Base-by-base conservation (phyloP, 2,113 vertebrate genomes). In the Scatophagus argus region DNA sequence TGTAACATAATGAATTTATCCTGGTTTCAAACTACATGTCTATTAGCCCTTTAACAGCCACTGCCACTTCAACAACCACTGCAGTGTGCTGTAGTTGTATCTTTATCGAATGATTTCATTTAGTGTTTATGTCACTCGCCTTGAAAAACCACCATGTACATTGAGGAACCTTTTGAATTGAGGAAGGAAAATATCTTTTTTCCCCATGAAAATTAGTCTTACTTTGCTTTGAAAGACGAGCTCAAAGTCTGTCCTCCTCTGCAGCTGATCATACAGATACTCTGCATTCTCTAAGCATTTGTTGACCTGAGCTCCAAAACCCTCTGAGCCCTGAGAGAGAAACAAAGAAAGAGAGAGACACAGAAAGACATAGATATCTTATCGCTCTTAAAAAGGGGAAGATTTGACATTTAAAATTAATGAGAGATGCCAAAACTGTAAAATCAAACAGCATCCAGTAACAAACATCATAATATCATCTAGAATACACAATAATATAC, bases 241-340 rank as follows among this genome's bases (percentile, higher is more conserved):
- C 61, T 95, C 86, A 74, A 94, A 96, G 62, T 94, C 90, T 8
- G 81, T 68, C 84, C 90, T 95, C 84, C 56, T 85, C 65, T 93
- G 93, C 52, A 95, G 84, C 38, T 89, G 77, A 43, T 91, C 88
- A 64, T 92, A 92, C 65, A 96, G 88, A 29, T 94, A 94, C 61
- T 94, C 91, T 3, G 94, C 83, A 41, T 95, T 91, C 77, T 95
- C 94, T 55, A 94, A 78, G 51, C 93, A 93, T 79, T 72, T 91
- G 77, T 94, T 92, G 52, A 94, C 86, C 85, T 95, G 92, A 49
- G 64, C 82, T 60, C 93, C 92, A 78, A 96, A 95, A 8, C 91
- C 93, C 72, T 60, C 79, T 0, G 81, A 91, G 32, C 92, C 92
- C 93, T 95, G 70, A 58, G 84, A 82, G 52, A 8, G 6, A 52